phyloP scores from a whole-genome alignment of 2,797 vertebrate genomes.

The Notoglanidium macrostoma region DNA sequence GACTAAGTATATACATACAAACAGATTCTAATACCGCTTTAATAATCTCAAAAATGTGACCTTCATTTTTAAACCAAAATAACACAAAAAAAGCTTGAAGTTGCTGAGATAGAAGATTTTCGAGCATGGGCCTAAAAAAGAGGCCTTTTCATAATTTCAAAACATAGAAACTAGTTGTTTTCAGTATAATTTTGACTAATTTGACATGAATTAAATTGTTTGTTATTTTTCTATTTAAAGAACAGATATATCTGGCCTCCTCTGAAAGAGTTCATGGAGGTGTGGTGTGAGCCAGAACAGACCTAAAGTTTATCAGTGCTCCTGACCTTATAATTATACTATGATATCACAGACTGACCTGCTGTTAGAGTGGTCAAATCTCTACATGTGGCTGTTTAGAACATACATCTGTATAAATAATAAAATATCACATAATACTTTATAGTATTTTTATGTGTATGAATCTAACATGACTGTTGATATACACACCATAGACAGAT shows the following conservation, averaged over 20 bases:
- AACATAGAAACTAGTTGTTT: neutral
- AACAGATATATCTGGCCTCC: neutral
- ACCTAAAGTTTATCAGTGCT: conserved; percentile 18
- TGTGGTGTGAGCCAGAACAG: conserved; percentile 36
- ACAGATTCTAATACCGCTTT: too few relatives aligned
- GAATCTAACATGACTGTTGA: conserved; percentile 8
- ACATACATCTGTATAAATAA: neutral
- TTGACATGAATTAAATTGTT: neutral
- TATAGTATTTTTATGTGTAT: neutral
- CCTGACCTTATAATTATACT: conserved; percentile 15
- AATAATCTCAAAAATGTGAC: too few relatives aligned
- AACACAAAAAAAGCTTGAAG: too few relatives aligned
- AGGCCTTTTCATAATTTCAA: too few relatives aligned
- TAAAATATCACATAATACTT: neutral
- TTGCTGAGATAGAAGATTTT: too few relatives aligned
- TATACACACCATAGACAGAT: neutral
- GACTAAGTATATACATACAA: too few relatives aligned
- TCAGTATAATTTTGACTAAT: neutral
- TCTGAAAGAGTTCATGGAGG: neutral
- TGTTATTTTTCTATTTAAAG: conserved; percentile 11
- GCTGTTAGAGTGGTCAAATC: neutral
- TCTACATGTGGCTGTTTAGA: neutral
- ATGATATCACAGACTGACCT: conserved; percentile 5
- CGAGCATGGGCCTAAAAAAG: too few relatives aligned
- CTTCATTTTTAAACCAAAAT: too few relatives aligned